A percentile compares a stretch with the other conserved stretches of the same genome.
These are phyloP conservation scores for Serinus canaria DNA, from an alignment of 2,113 vertebrate genomes.

Conservation along the genomic window DNA sequence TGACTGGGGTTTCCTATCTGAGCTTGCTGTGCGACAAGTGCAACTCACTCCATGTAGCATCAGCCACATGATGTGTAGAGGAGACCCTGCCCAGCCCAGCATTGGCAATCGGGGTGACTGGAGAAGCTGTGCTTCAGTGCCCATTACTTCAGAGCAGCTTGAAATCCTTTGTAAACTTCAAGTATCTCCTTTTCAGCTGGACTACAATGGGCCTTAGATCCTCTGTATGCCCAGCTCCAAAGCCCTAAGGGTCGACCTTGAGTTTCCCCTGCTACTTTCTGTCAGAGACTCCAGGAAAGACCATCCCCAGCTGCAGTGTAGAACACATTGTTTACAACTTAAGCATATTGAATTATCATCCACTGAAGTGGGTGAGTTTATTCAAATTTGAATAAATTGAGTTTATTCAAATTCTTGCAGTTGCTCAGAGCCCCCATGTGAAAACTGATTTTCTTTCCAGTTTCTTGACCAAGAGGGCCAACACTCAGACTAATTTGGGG, in stretches of 20 bases:
- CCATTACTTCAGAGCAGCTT: background rate
- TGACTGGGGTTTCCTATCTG: background rate
- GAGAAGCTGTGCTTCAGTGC: background rate
- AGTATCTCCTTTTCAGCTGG: background rate
- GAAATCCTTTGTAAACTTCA: background rate
- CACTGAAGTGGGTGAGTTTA: background rate
- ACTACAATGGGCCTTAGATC: background rate
- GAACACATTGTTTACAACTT: background rate
- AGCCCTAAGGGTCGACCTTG: background rate
- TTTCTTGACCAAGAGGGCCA: background rate
- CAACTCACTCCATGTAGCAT: rapidly evolving
- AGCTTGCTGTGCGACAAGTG: rapidly evolving
- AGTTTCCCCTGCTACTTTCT: background rate
- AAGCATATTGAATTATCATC: background rate
- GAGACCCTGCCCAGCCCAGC: background rate
- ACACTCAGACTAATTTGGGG: too few relatives aligned
- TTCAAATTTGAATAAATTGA: background rate
- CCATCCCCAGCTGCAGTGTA: background rate
- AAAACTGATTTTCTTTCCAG: background rate
- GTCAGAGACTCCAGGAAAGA: background rate
- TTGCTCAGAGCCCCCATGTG: background rate
- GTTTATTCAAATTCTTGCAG: background rate
- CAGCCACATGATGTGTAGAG: background rate
- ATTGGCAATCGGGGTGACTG: rapidly evolving
- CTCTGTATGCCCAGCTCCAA: background rate